Evolutionary conservation across 2,888 invertebrate species (phyloP), one percentile per base, ranked within the genome.

Genomic region (Hirtodrosophila histrioides): DNA sequence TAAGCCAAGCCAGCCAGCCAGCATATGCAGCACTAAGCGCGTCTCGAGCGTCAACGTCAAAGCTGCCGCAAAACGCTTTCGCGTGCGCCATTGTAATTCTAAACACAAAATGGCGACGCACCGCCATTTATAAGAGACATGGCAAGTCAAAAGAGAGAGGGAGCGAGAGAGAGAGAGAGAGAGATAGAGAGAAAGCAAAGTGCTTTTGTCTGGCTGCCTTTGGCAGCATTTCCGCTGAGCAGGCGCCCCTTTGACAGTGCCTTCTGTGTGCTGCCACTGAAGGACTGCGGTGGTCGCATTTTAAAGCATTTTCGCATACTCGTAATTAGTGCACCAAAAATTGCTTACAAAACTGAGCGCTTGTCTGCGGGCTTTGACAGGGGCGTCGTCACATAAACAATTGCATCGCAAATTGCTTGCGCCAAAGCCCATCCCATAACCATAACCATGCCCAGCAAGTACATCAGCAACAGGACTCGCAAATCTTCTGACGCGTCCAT

Each of bases 91-190:
- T 76, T 75, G 75, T 78, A 78, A 67, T 80, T 62, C 81, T 69
- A 77, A 69, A 66, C 79, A 80, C 64, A 78, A 78, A 78, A 78
- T 78, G 78, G 81, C 78, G 81, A 56, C 63, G 63, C 57, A 55
- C 33, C 75, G 46, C 56, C 75, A 69, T 78, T 69, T 48, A 31
- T 54, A 63, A 73, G 11, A 6, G 54, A 46, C 31, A 31, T 23
- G 10, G 27, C 17, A 8, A 10, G 9, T 2, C 10, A 29, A 6
- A 36, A 17, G 11, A 23, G 12, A 9, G 11, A 7, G 37, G 0
- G 4, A 60, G 12, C n/a, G n/a, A 1, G 27, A 46, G 39, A 17
- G 17, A 23, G 17, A 9, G 17, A 7, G 37, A 1, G 4, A 60
- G 12, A 3, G 7, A 31, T 9, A 27, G 33, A 24, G 29, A 12